phyloP scores from a whole-genome alignment of 2,888 invertebrate species.

The Clostera curtula region DNA sequence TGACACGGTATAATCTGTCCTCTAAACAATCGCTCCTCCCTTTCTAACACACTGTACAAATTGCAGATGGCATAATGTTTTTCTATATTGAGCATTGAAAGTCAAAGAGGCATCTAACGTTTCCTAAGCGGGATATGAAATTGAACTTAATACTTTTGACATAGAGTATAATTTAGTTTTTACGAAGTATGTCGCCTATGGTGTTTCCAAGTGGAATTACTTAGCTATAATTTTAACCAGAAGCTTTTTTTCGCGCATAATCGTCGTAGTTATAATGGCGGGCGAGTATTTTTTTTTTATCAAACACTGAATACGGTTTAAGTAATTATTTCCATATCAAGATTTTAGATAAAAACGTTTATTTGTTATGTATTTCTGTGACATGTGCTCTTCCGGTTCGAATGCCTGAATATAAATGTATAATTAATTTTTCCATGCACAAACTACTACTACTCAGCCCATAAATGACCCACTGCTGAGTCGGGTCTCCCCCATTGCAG shows the following conservation, averaged over 20 bases:
- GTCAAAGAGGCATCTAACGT: constrained; percentile 46
- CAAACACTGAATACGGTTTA: constrained; percentile 52
- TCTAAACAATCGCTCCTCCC: constrained; percentile 27
- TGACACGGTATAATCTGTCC: constrained; percentile 19
- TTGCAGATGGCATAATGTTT: constrained; percentile 63
- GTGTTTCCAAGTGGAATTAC: constrained; percentile 14
- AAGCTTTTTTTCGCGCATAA: constrained; percentile 53
- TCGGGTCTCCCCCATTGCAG: no score
- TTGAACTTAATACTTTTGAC: neutral
- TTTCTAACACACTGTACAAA: constrained; percentile 48
- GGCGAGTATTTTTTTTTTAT: constrained; percentile 47
- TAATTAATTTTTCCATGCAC: no score
- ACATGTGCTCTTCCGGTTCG: constrained; percentile 54
- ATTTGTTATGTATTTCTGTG: constrained; percentile 26
- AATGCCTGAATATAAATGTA: no score
- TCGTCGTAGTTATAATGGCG: constrained; percentile 57
- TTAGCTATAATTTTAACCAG: constrained; percentile 58
- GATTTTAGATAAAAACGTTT: constrained; percentile 60
- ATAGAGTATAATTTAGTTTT: constrained; percentile 17
- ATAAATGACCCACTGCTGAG: no score
- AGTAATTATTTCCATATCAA: constrained; percentile 64
- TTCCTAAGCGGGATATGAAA: constrained; percentile 11
- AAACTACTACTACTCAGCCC: no score
- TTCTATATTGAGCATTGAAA: constrained; percentile 51
- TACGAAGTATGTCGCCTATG: constrained; percentile 11